Conservation (phyloP, 2,797 vertebrate species). For the Loris lydekkerianus region DNA sequence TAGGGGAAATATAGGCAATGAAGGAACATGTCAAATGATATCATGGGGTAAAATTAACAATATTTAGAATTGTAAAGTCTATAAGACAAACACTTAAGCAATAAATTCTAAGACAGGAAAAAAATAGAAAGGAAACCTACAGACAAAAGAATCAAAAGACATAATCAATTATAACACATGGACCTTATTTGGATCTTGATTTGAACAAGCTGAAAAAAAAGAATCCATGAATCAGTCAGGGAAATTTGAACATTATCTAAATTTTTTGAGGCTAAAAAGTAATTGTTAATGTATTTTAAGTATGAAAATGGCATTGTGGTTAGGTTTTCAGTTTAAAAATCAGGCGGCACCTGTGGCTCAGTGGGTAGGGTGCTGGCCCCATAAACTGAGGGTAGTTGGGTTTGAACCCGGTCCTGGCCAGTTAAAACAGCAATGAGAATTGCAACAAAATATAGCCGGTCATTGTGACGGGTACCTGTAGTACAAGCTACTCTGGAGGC, state of each 20-base stretch:
- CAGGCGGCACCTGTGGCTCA: no score
- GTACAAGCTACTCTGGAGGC: no score
- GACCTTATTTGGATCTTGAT: constrained; percentile 1
- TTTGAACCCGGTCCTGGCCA: no score
- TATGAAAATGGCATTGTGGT: not conserved
- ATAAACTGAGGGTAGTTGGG: no score
- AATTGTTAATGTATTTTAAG: not conserved
- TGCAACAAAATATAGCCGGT: no score
- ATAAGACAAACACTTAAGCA: not conserved
- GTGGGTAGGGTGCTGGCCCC: no score
- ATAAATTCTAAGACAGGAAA: not conserved
- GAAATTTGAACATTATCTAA: constrained; percentile 13
- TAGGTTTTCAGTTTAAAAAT: not conserved
- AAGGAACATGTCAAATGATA: not conserved
- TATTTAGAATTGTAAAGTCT: constrained; percentile 33
- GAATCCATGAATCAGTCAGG: not conserved
- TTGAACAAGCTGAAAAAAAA: not conserved
- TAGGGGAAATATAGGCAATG: not conserved
- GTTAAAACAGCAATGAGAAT: no score
- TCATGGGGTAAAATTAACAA: not conserved
- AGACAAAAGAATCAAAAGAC: constrained; percentile 12
- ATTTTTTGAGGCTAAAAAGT: constrained; percentile 3
- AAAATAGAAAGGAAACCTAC: not conserved
- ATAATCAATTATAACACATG: not conserved
- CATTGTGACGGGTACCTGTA: no score